phyloP scores from a whole-genome alignment of 2,888 invertebrate species.

The Drosophila helvetica region DNA sequence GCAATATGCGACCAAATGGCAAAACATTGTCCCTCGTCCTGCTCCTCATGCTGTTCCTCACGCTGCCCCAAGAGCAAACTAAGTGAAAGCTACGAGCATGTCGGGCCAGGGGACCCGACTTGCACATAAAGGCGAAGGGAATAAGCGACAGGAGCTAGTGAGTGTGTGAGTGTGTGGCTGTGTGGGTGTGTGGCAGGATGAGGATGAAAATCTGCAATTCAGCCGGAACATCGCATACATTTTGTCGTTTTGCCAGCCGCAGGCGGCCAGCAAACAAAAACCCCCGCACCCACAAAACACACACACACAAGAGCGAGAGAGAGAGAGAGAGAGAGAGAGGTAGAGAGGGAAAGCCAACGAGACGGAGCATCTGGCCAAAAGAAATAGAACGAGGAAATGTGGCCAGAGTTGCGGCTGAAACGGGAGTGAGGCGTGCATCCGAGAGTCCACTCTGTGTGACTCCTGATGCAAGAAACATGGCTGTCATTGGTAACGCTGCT shows the following conservation, averaged over 20 bases:
- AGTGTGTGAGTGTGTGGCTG: conserved; percentile 2
- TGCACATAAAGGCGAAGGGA: conserved; percentile 40
- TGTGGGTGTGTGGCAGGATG: conserved; percentile 21
- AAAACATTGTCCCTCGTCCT: conserved; percentile 31
- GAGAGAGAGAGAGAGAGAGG: background rate
- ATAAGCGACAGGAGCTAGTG: conserved; percentile 18
- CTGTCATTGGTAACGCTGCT: conserved; percentile 36
- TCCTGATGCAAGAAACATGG: conserved; percentile 61
- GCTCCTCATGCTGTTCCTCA: background rate
- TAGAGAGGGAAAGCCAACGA: conserved; percentile 56
- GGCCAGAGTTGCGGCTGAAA: conserved; percentile 57
- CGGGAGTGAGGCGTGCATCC: conserved; percentile 35
- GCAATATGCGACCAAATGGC: conserved; percentile 44
- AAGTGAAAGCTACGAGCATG: conserved; percentile 32
- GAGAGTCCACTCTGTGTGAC: conserved; percentile 53
- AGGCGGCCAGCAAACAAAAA: conserved; percentile 49
- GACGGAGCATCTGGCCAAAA: conserved; percentile 59
- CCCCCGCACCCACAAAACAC: conserved; percentile 23
- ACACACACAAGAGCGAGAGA: background rate
- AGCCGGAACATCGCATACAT: conserved; percentile 71
- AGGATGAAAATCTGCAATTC: conserved; percentile 67
- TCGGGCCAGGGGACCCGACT: background rate
- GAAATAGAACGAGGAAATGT: conserved; percentile 59
- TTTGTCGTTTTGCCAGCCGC: conserved; percentile 64
- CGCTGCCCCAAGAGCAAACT: conserved; percentile 1